Evolutionary conservation across 1,140 invertebrate genomes (phyloP).

Genomic region (Eupeodes corollae): DNA sequence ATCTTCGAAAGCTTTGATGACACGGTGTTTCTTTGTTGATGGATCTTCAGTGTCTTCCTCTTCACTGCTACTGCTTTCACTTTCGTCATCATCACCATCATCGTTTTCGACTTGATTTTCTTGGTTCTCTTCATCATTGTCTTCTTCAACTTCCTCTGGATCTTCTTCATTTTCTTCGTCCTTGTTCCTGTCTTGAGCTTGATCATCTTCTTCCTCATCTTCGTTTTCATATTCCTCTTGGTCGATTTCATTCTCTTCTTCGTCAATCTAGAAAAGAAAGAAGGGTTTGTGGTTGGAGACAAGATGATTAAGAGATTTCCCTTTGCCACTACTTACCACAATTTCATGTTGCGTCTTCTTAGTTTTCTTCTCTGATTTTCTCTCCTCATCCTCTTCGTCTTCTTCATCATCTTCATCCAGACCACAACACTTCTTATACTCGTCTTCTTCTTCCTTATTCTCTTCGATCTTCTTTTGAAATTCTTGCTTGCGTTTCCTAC

Average conservation of each 20-base stretch:
- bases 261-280: conserved; percentile 10
- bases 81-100: conserved; percentile 2
- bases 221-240: conserved; percentile 12
- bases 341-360: conserved; percentile 12
- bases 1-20: conserved; percentile 27
- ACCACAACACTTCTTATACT: conserved; percentile 9
- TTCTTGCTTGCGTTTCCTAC: conserved; percentile 42
- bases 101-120: not conserved
- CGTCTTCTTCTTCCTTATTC: conserved; percentile 30
- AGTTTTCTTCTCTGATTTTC: not conserved
- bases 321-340: conserved; percentile 4
- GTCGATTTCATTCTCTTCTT: conserved; percentile 23
- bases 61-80: conserved; percentile 3
- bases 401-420: conserved; percentile 16
- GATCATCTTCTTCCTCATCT: conserved; percentile 23
- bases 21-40: conserved; percentile 21
- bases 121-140: not conserved
- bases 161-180: conserved; percentile 16
- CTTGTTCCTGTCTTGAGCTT: conserved; percentile 9
- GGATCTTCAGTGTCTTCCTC: conserved; percentile 17
- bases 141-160: conserved; percentile 20
- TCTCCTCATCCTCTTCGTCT: conserved; percentile 35
- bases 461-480: conserved; percentile 40
- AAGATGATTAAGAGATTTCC: no score
- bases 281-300: no score